These are phyloP conservation scores for Apodemia duryi DNA, from an alignment of 2,888 invertebrate species.

Conservation along the genomic window DNA sequence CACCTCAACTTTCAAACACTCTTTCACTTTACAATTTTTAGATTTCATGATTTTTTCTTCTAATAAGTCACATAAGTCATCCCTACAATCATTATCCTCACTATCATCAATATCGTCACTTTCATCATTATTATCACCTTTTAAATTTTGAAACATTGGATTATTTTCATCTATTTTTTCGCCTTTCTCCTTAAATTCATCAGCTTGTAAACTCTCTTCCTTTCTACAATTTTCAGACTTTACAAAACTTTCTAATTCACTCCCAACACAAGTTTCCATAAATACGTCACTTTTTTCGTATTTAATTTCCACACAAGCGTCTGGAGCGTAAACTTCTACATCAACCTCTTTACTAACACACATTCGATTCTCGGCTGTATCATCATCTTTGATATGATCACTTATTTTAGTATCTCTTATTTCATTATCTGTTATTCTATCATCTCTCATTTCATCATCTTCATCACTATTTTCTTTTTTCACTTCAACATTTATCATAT, in stretches of 20 bases:
- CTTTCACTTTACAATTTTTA: background rate
- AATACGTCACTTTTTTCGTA: conserved; percentile 45
- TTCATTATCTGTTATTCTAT: no score
- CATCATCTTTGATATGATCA: background rate
- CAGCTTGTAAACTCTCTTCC: background rate
- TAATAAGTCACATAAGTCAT: conserved; percentile 45
- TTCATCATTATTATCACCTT: background rate
- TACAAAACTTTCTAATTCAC: conserved; percentile 43
- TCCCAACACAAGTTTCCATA: conserved; percentile 49
- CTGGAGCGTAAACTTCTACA: background rate
- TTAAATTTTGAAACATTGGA: no score
- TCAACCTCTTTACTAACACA: no score
- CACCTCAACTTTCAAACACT: background rate
- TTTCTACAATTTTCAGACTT: background rate
- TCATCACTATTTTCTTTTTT: background rate
- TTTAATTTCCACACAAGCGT: background rate
- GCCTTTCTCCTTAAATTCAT: no score
- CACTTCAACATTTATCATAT: background rate
- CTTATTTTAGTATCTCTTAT: no score
- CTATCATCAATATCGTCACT: no score
- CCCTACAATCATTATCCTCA: conserved; percentile 39
- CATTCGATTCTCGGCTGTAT: no score
- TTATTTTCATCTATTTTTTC: no score
- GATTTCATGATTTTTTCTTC: conserved; percentile 28
- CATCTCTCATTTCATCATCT: background rate